Conservation (phyloP, 2,888 invertebrate genomes). For the Dione vanillae region DNA sequence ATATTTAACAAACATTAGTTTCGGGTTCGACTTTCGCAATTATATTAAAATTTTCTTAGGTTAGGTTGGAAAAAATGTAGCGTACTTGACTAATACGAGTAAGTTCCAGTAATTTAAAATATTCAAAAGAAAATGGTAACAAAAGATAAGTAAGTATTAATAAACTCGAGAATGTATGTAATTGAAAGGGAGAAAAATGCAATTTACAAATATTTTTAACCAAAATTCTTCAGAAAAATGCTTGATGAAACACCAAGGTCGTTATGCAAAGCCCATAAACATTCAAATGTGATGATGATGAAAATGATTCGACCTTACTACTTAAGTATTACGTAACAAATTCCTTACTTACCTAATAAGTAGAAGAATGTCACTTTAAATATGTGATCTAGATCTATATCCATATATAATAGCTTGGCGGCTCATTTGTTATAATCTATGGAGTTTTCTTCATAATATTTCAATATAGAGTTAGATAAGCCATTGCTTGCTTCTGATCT, state of each 20-base stretch:
- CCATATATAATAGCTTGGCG: neutral
- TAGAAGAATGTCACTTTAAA: neutral
- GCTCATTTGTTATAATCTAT: neutral
- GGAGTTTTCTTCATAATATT: neutral
- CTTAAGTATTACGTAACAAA: neutral
- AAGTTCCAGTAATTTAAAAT: too few relatives aligned
- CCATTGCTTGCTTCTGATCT: too few relatives aligned
- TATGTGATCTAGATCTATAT: conserved; percentile 12
- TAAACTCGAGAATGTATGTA: too few relatives aligned
- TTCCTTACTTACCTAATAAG: conserved; percentile 1
- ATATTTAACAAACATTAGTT: too few relatives aligned
- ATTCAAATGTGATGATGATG: conserved; percentile 19
- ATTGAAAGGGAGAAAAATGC: too few relatives aligned
- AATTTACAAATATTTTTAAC: neutral
- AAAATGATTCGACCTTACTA: conserved; percentile 14
- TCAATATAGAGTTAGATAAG: neutral
- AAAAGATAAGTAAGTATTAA: too few relatives aligned
- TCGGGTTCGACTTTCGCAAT: too few relatives aligned
- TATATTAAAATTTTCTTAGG: too few relatives aligned
- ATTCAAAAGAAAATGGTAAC: too few relatives aligned
- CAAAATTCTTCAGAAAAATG: neutral
- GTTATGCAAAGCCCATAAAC: conserved; percentile 1
- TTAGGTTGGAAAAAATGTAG: too few relatives aligned
- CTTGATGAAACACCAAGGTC: conserved; percentile 8
- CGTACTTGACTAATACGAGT: too few relatives aligned